A percentile compares a stretch with the other conserved stretches of the same genome.
These are phyloP conservation scores for Myocastor coypus DNA, from an alignment of 2,113 vertebrate genomes.

Conservation along the genomic window DNA sequence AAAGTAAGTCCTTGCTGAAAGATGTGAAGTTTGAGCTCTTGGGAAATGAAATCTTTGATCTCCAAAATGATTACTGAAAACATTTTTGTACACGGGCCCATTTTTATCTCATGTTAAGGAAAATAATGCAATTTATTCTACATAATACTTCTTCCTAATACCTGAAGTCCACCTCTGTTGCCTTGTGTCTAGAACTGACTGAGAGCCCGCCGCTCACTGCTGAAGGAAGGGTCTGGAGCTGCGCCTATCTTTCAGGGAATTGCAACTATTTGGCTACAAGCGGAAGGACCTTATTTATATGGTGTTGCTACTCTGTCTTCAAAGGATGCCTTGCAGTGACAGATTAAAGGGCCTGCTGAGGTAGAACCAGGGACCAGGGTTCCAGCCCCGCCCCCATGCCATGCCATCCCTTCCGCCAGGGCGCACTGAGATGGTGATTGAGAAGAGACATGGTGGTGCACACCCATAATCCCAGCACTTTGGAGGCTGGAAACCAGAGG, in stretches of 20 bases:
- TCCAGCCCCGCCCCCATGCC: no score
- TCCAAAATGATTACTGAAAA: conserved; percentile 82
- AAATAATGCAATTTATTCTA: conserved; percentile 82
- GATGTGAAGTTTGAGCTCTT: conserved; percentile 82
- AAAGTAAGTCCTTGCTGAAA: conserved; percentile 84
- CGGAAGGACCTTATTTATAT: conserved; percentile 44
- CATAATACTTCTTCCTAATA: conserved; percentile 68
- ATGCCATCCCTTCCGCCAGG: no score
- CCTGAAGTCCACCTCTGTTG: conserved; percentile 63
- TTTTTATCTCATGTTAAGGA: conserved; percentile 82
- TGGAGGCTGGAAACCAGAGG: no score
- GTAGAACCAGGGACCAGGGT: no score
- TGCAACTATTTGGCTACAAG: conserved; percentile 50
- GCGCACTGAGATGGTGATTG: no score
- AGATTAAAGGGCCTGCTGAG: no score
- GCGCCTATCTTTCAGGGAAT: conserved; percentile 45
- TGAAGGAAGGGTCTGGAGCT: conserved; percentile 52
- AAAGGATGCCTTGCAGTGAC: conserved; percentile 61
- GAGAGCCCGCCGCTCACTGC: conserved; percentile 60
- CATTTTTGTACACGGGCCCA: conserved; percentile 69
- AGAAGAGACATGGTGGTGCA: no score
- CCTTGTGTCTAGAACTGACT: conserved; percentile 62
- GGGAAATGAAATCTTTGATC: conserved; percentile 85
- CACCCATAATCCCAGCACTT: no score
- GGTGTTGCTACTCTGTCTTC: conserved; percentile 42